Base-by-base conservation (phyloP, 2,797 vertebrate species). In the Scarus forsteni region DNA sequence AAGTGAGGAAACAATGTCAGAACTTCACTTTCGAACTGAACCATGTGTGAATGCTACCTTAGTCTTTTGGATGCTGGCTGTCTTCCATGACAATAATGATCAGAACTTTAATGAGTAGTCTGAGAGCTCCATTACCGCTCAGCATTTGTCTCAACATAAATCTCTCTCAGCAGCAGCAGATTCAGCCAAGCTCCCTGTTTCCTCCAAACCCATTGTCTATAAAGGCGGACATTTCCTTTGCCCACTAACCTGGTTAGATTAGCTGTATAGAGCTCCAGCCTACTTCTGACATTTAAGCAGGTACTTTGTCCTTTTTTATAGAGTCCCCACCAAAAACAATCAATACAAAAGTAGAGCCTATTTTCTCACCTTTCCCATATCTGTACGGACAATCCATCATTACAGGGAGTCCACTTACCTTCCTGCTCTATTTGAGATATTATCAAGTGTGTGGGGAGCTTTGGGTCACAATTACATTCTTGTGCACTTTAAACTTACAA, bases 341-440 rank as follows among this genome's bases (percentile, higher is more conserved):
- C 89, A 81, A 85, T 88, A 85, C 60, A 52, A 72, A 70, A 79
- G 74, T 45, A 68, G 72, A 18, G 69, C 50, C 72, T 62, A 80
- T 92, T 90, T 86, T 85, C 88, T 84, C 85, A 77, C 75, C 80
- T 70, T 82, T 75, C 75, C 73, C 70, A 67, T 81, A 80, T 89
- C 68, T 83, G 72, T 60, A 6, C 54, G 79, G 68, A 80, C 70
- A 38, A 90, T 92, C 85, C 76, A 90, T 94, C 91, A 92, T 88
- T 72, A 73, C 63, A 78, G 67, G 84, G 61, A 73, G 84, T 60
- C 45, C 77, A 70, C 77, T 89, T 66, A 73, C 66, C 70, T 75
- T 79, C 73, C 70, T 63, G 63, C 65, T 81, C 74, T 54, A 61
- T 85, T 66, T 59, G 66, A 83, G 64, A 66, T 73, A 80, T 88